Conservation (phyloP, 2,113 vertebrate genomes). For the Corythornis vintsioides region DNA sequence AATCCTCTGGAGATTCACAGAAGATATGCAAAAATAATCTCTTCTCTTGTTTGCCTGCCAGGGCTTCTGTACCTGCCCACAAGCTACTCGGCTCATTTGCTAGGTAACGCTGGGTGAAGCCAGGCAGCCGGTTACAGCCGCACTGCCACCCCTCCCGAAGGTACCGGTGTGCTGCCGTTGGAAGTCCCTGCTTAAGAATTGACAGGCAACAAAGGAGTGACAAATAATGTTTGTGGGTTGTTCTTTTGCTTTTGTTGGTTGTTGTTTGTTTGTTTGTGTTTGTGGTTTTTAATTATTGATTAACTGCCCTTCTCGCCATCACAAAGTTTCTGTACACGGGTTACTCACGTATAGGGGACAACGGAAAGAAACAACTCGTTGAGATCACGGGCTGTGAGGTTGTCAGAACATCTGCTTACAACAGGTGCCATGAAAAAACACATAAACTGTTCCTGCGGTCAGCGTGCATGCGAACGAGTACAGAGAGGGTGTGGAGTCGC, state of each 20-base stretch:
- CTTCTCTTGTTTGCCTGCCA: constrained; percentile 56
- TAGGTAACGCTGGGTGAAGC: constrained; percentile 23
- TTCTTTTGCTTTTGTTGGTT: neutral
- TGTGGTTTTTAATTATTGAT: neutral
- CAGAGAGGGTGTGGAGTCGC: neutral
- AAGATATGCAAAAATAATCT: constrained; percentile 65
- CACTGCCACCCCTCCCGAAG: constrained; percentile 9
- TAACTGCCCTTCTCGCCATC: neutral
- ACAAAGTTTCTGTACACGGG: neutral
- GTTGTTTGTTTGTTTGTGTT: neutral
- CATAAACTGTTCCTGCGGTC: neutral
- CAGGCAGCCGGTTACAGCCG: neutral
- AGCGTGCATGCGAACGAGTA: neutral
- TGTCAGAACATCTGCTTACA: neutral
- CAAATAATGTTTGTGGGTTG: neutral
- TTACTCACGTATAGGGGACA: neutral
- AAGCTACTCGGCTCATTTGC: constrained; percentile 41
- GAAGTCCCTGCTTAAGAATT: neutral
- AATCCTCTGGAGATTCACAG: constrained; percentile 55
- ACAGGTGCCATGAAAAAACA: neutral
- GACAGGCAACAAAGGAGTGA: neutral
- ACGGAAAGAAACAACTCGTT: neutral
- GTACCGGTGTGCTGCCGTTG: neutral
- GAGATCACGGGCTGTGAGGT: neutral
- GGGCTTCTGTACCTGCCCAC: constrained; percentile 63